A percentile compares a stretch with the other conserved stretches of the same genome.
phyloP scores from a whole-genome alignment of 2,113 vertebrate genomes.

The Copsychus sechellarum region DNA sequence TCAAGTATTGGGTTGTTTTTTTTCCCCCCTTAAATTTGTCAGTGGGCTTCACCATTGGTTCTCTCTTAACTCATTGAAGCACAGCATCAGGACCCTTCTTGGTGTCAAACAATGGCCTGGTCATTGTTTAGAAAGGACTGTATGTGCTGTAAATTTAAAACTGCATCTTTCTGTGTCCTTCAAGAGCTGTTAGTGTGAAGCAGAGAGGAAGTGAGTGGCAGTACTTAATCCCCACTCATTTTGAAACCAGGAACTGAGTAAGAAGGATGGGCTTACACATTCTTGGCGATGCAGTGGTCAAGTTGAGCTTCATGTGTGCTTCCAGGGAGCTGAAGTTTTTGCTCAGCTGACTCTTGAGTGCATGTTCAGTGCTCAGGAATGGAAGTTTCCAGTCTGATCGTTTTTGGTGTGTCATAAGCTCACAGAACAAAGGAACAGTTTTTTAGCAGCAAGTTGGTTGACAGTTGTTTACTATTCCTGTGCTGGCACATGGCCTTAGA shows the following conservation, averaged over 20 bases:
- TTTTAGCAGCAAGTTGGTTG: not conserved
- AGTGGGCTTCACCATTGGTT: not conserved
- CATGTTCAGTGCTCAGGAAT: not conserved
- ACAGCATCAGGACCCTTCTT: not conserved
- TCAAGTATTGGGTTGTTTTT: accelerated
- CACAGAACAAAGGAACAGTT: not conserved
- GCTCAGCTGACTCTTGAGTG: not conserved
- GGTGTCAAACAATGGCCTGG: not conserved
- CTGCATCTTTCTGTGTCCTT: not conserved
- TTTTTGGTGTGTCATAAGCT: not conserved
- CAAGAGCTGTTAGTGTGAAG: not conserved
- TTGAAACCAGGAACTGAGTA: not conserved
- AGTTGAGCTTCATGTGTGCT: not conserved
- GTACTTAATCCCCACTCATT: accelerated
- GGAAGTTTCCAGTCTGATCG: not conserved
- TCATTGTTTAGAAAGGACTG: not conserved
- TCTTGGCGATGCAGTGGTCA: not conserved
- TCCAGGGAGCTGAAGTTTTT: not conserved
- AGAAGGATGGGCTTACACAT: not conserved
- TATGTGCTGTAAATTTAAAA: not conserved
- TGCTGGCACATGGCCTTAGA: not conserved
- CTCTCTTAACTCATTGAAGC: not conserved
- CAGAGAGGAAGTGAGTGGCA: not conserved
- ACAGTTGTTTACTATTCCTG: not conserved
- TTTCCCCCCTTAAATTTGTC: not conserved